A percentile compares a stretch with the other conserved stretches of the same genome.
Conservation (phyloP, 1,140 invertebrate genomes). For the Polypedilum pembai region DNA sequence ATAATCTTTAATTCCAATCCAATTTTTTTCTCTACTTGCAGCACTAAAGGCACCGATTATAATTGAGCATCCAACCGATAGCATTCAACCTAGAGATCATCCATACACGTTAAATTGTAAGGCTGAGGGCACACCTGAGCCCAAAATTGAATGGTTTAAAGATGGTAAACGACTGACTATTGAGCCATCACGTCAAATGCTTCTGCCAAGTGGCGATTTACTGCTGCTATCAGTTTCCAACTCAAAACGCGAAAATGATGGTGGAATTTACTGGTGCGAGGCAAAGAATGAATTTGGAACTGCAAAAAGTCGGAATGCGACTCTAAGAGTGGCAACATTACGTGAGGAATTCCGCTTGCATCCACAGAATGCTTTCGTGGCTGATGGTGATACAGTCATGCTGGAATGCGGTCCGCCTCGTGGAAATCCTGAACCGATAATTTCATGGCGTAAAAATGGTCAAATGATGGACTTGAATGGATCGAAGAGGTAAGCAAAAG, state of each 20-base stretch:
- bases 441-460: slow-evolving; percentile 77
- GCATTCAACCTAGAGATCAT: slow-evolving; percentile 60
- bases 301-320: slow-evolving; percentile 72
- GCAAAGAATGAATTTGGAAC: slow-evolving; percentile 72
- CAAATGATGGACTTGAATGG: slow-evolving; percentile 58
- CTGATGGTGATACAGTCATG: slow-evolving; percentile 74
- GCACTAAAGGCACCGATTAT: slow-evolving; percentile 58
- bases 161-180: slow-evolving; percentile 52
- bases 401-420: slow-evolving; percentile 78
- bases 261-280: slow-evolving; percentile 81
- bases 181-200: slow-evolving; percentile 48
- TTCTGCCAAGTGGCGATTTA: slow-evolving; percentile 58
- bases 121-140: slow-evolving; percentile 55
- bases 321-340: slow-evolving; percentile 77
- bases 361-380: slow-evolving; percentile 65
- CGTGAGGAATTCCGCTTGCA: slow-evolving; percentile 75
- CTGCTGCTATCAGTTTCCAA: slow-evolving; percentile 66
- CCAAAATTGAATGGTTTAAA: slow-evolving; percentile 57
- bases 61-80: slow-evolving; percentile 64
- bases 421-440: slow-evolving; percentile 73
- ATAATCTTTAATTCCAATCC: neutral
- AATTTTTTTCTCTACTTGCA: slow-evolving; percentile 31
- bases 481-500: slow-evolving; percentile 34
- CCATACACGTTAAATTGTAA: slow-evolving; percentile 59
- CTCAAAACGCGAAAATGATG: slow-evolving; percentile 65